Conservation (phyloP, 2,888 invertebrate species). For the Leptarthrus brevirostris region DNA sequence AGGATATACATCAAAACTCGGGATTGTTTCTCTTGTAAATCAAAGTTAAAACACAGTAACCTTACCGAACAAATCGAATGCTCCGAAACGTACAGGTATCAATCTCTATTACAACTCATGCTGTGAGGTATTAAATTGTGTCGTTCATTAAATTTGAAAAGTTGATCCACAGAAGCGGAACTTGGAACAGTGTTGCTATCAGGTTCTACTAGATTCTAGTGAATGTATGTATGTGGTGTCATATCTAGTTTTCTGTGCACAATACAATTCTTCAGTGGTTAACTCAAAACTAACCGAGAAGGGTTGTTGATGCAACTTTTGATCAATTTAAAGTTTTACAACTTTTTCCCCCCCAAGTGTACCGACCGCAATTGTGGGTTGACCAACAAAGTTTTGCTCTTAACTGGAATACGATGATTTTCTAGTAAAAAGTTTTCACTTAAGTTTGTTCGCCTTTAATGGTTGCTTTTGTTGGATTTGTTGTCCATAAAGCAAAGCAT, state of each 20-base stretch:
- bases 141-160: constrained; percentile 26
- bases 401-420: constrained; percentile 40
- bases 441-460: constrained; percentile 7
- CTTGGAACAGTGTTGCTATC: background rate
- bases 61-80: too few relatives aligned
- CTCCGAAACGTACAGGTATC: too few relatives aligned
- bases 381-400: constrained; percentile 42
- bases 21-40: too few relatives aligned
- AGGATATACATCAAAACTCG: too few relatives aligned
- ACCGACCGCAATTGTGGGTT: constrained; percentile 36
- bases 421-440: constrained; percentile 37
- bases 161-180: background rate
- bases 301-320: constrained; percentile 36
- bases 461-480: constrained; percentile 15
- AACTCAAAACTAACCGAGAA: constrained; percentile 29
- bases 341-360: background rate
- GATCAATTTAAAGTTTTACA: constrained; percentile 36
- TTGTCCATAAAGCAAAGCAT: background rate
- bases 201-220: background rate
- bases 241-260: too few relatives aligned
- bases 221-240: background rate
- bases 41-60: too few relatives aligned
- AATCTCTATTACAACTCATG: too few relatives aligned
- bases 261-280: constrained; percentile 19
- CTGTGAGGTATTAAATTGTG: background rate